Conservation (phyloP, 2,113 vertebrate genomes). For the Pedetes capensis region DNA sequence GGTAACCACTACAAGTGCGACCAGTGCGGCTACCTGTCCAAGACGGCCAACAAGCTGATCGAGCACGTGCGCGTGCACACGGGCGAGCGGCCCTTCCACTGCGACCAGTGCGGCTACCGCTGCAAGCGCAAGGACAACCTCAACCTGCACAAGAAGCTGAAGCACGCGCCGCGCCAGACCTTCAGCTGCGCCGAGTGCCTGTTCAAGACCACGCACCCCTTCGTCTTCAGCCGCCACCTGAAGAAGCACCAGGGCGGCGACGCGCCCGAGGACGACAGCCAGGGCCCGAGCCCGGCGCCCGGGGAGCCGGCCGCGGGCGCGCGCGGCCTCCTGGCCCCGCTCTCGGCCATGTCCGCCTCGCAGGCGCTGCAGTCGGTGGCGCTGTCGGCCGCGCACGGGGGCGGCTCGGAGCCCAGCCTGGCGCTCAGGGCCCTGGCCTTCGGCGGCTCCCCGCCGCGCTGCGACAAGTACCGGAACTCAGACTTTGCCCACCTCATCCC, state of each 20-base stretch:
- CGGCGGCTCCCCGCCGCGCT: slow-evolving; percentile 85
- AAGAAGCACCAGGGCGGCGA: slow-evolving; percentile 95
- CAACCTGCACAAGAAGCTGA: slow-evolving; percentile 99
- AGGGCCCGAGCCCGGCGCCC: slow-evolving; percentile 79
- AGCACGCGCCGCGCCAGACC: slow-evolving; percentile 97
- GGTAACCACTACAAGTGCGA: slow-evolving; percentile 99
- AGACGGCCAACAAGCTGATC: slow-evolving; percentile 99
- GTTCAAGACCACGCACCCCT: slow-evolving; percentile 98
- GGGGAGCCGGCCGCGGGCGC: slow-evolving; percentile 80
- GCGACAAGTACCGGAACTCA: slow-evolving; percentile 94
- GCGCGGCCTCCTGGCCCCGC: slow-evolving; percentile 90
- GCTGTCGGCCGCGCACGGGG: slow-evolving; percentile 88
- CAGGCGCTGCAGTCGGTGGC: slow-evolving; percentile 97
- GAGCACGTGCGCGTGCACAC: slow-evolving; percentile 99
- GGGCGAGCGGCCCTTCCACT: slow-evolving; percentile 99
- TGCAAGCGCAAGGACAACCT: slow-evolving; percentile 99
- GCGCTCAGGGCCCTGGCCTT: slow-evolving; percentile 87
- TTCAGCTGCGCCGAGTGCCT: slow-evolving; percentile 96
- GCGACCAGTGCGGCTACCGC: slow-evolving; percentile 99
- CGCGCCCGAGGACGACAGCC: slow-evolving; percentile 85
- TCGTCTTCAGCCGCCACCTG: slow-evolving; percentile 98
- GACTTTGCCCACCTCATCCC: slow-evolving; percentile 97
- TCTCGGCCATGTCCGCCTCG: slow-evolving; percentile 95
- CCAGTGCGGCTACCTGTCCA: slow-evolving; percentile 99
- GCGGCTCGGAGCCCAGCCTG: slow-evolving; percentile 81